Evolutionary conservation across 2,888 invertebrate genomes (phyloP), one percentile per base, ranked within the genome.

Genomic region (Dysmachus trigonus): DNA sequence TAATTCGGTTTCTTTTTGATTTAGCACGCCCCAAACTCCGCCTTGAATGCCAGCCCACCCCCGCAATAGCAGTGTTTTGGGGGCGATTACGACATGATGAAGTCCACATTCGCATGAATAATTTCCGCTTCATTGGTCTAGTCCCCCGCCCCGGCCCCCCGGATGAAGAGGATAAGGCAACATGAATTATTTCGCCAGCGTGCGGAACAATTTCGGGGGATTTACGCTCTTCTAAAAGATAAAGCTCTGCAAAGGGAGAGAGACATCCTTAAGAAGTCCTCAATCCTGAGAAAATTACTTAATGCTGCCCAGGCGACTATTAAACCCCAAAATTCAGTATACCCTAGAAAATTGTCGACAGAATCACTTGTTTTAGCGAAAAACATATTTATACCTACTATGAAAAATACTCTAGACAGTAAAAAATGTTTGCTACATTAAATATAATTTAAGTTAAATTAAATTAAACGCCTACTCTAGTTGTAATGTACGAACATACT

Each of bases 1-100:
- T 79, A 79, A 79, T 79, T 79, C 79, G 79, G 79, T 79, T 79
- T 51, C 79, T 51, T 79, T 79, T 79, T 79, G 41, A 27, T 79
- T 79, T 79, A 79, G 79, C 30, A 30, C 22, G 33, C 30, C 51
- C 27, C 18, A 41, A 41, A 27, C 13, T 62, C 62, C 27, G 10
- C 62, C 62, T 7, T 10, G n/a, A n/a, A n/a, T n/a, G 3, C 2
- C 62, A 47, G n/a, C 27, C 62, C 5, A 41, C n/a, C 1, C 22
- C 27, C 27, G 2, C 10, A 41, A 41, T 22, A 18, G 62, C 6
- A 62, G 27, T 27, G 22, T 62, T 31, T 62, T 62, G 62, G 62
- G 62, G 27, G 62, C 62, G 62, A 62, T 62, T 62, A 62, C 62
- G 62, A 62, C 62, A 62, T 62, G 62, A 62, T 62, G 62, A 62